A percentile compares a stretch with the other conserved stretches of the same genome.
phyloP scores from a whole-genome alignment of 2,797 vertebrate genomes.

The Diplodus sargus region DNA sequence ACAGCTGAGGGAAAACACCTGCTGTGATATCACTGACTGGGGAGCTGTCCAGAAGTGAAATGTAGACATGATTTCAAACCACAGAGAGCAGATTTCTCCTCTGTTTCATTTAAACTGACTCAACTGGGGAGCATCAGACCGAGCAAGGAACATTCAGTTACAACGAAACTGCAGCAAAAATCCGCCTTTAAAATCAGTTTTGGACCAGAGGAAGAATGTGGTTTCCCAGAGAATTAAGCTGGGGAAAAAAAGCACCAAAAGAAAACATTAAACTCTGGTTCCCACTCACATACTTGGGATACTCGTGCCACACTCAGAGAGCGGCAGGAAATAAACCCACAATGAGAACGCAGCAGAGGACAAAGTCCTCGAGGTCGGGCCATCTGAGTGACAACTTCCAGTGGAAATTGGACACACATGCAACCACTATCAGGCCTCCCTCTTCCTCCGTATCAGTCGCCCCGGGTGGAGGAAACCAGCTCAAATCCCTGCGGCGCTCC shows the following conservation, averaged over 20 bases:
- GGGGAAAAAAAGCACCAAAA: slow-evolving; percentile 37
- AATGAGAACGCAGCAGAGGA: slow-evolving; percentile 38
- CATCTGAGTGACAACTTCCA: slow-evolving; percentile 60
- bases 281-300: slow-evolving; percentile 52
- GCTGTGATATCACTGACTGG: slow-evolving; percentile 19
- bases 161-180: slow-evolving; percentile 4
- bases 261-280: slow-evolving; percentile 39
- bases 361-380: slow-evolving; percentile 52
- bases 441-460: slow-evolving; percentile 51
- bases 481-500: slow-evolving; percentile 3
- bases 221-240: slow-evolving; percentile 43
- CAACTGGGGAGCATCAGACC: background rate
- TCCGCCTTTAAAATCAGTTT: slow-evolving; percentile 8
- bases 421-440: slow-evolving; percentile 37
- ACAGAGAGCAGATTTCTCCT: background rate
- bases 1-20: slow-evolving; percentile 47
- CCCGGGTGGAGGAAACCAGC: slow-evolving; percentile 34
- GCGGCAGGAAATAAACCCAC: slow-evolving; percentile 46
- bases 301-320: slow-evolving; percentile 28
- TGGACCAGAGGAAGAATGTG: slow-evolving; percentile 24
- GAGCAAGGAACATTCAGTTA: slow-evolving; percentile 11
- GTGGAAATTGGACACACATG: slow-evolving; percentile 32
- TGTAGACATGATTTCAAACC: background rate
- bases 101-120: background rate
- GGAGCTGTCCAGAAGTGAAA: slow-evolving; percentile 4